phyloP scores from a whole-genome alignment of 2,113 vertebrate genomes.

The Xerus inauris region DNA sequence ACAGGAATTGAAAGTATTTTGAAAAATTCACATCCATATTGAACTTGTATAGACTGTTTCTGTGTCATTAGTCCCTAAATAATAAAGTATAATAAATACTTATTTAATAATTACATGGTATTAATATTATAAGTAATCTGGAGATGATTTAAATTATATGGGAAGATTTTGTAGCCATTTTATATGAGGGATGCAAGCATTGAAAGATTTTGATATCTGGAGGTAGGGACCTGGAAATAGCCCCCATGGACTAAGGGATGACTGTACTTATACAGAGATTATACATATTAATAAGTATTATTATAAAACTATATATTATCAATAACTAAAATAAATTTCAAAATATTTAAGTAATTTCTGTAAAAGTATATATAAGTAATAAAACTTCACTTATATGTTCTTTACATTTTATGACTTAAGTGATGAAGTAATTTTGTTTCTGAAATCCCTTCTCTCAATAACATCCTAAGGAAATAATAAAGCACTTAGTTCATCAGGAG shows the following conservation, averaged over 20 bases:
- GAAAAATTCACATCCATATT: not conserved
- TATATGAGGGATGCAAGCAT: not conserved
- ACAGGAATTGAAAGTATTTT: not conserved
- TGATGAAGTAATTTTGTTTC: not conserved
- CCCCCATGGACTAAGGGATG: not conserved
- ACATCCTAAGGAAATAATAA: constrained; percentile 15
- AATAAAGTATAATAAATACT: not conserved
- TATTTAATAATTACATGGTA: not conserved
- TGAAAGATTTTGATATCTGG: not conserved
- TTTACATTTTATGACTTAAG: not conserved
- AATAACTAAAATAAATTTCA: not conserved
- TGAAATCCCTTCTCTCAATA: not conserved
- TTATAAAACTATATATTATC: not conserved
- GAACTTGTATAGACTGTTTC: not conserved
- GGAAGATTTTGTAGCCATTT: not conserved
- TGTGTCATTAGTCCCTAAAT: not conserved
- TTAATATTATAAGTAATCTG: not conserved
- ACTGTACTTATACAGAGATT: not conserved
- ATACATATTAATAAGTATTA: not conserved
- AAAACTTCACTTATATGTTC: not conserved
- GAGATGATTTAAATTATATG: not conserved
- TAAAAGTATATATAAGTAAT: constrained; percentile 11
- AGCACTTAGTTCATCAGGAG: not conserved
- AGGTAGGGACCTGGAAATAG: no score
- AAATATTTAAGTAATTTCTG: not conserved